These are phyloP conservation scores for Rhopalosiphum maidis DNA, from an alignment of 1,140 invertebrate species.

Conservation along the genomic window DNA sequence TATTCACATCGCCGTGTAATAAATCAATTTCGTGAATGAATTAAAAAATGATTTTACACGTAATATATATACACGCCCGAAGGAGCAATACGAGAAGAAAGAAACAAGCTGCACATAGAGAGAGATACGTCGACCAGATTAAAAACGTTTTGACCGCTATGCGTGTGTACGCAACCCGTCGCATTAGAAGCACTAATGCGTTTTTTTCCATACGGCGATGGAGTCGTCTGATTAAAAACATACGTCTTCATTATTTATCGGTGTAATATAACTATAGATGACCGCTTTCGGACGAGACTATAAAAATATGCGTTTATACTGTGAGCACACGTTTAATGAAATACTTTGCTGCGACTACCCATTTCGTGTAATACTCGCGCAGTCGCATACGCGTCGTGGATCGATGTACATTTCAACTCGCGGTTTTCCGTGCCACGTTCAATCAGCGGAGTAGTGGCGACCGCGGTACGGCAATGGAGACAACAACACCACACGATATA, in stretches of 20 bases:
- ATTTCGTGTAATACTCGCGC: no score
- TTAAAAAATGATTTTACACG: constrained; percentile 30
- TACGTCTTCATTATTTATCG: constrained; percentile 36
- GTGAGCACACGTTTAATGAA: not conserved
- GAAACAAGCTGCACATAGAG: not conserved
- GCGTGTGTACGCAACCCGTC: not conserved
- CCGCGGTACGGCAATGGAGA: not conserved
- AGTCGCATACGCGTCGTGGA: not conserved
- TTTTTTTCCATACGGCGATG: not conserved
- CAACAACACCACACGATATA: no score
- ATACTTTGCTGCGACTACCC: not conserved
- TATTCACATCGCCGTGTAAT: constrained; percentile 11
- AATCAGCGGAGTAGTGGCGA: not conserved
- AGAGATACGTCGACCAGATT: constrained; percentile 6
- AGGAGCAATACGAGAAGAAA: not conserved
- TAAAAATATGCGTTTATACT: not conserved
- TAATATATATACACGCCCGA: not conserved
- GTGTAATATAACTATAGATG: not conserved
- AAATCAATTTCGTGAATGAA: constrained; percentile 45
- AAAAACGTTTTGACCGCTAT: not conserved
- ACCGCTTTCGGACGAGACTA: not conserved
- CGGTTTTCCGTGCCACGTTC: no score
- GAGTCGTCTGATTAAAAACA: constrained; percentile 19
- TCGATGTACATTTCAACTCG: not conserved
- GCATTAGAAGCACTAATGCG: not conserved